A percentile compares a stretch with the other conserved stretches of the same genome.
These are phyloP conservation scores for Nomada fabriciana DNA, from an alignment of 2,888 invertebrate species.

Conservation along the genomic window DNA sequence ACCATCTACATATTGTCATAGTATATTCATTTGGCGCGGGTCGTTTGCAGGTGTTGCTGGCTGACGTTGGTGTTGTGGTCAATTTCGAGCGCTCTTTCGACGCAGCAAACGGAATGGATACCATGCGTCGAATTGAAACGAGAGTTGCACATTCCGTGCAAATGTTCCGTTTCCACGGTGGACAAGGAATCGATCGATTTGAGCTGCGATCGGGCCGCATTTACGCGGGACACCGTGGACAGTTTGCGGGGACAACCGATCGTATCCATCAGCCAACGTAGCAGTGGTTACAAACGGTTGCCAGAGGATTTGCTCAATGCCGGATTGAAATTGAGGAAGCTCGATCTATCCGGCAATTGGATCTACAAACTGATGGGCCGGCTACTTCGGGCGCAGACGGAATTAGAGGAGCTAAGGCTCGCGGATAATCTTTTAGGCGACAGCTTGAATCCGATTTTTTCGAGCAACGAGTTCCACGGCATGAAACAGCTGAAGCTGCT, in stretches of 20 bases:
- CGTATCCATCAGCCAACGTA: constrained; percentile 91
- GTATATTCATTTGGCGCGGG: neutral
- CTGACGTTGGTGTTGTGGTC: constrained; percentile 18
- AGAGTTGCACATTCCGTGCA: constrained; percentile 91
- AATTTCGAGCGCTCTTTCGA: constrained; percentile 4
- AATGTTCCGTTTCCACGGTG: constrained; percentile 82
- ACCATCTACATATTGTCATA: neutral
- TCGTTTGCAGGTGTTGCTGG: constrained; percentile 44
- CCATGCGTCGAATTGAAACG: constrained; percentile 92
- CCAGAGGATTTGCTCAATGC: constrained; percentile 85
- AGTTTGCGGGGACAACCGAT: constrained; percentile 93
- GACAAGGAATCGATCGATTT: constrained; percentile 87
- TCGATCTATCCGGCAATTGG: constrained; percentile 94
- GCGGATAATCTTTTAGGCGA: constrained; percentile 95
- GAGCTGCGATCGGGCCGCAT: constrained; percentile 94
- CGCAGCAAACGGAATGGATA: constrained; percentile 85
- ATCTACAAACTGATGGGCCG: constrained; percentile 92
- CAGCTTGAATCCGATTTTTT: constrained; percentile 95
- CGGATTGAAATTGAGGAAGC: constrained; percentile 89
- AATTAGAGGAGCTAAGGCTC: constrained; percentile 89
- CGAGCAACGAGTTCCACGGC: constrained; percentile 93
- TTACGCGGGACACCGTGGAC: constrained; percentile 91
- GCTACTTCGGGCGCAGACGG: constrained; percentile 88
- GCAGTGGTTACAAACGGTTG: constrained; percentile 92
- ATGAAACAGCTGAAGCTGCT: constrained; percentile 90